Evolutionary conservation across 2,113 vertebrate genomes (phyloP).

Genomic region (Gulo gulo): DNA sequence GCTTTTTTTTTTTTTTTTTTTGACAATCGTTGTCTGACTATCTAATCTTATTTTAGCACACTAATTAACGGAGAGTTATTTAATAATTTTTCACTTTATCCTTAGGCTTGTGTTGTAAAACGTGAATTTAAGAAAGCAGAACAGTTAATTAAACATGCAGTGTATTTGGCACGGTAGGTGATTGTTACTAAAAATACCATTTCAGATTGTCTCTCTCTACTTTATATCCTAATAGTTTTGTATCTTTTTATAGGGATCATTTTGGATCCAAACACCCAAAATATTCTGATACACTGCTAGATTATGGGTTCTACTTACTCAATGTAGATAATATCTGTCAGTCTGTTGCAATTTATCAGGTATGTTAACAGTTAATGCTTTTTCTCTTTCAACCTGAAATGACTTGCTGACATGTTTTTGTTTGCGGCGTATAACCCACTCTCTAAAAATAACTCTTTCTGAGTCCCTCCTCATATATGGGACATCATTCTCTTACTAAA

Average conservation of each 20-base stretch:
- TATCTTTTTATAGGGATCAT: slow-evolving; percentile 90
- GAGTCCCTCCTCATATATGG: neutral
- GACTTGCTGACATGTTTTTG: slow-evolving; percentile 26
- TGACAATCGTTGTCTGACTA: neutral
- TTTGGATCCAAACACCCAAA: slow-evolving; percentile 99
- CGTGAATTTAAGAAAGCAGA: slow-evolving; percentile 99
- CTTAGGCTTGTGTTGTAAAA: slow-evolving; percentile 97
- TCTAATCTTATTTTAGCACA: neutral
- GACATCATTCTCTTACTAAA: neutral
- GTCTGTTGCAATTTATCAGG: slow-evolving; percentile 99
- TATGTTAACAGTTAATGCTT: slow-evolving; percentile 69
- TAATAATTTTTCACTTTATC: slow-evolving; percentile 57
- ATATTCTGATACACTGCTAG: slow-evolving; percentile 97
- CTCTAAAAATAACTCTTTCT: neutral
- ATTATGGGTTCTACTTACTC: slow-evolving; percentile 99
- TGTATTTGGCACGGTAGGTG: slow-evolving; percentile 95
- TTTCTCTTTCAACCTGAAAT: slow-evolving; percentile 43
- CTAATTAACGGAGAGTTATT: neutral
- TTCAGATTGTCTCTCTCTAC: neutral
- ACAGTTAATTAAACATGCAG: slow-evolving; percentile 98
- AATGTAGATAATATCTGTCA: slow-evolving; percentile 99
- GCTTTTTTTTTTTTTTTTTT: neutral
- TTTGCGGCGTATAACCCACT: neutral
- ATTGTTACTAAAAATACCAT: neutral
- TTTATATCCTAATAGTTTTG: slow-evolving; percentile 54